Evolutionary conservation across 2,888 invertebrate species (phyloP), one percentile per base, ranked within the genome.

Genomic region (Agriopis leucophaearia): DNA sequence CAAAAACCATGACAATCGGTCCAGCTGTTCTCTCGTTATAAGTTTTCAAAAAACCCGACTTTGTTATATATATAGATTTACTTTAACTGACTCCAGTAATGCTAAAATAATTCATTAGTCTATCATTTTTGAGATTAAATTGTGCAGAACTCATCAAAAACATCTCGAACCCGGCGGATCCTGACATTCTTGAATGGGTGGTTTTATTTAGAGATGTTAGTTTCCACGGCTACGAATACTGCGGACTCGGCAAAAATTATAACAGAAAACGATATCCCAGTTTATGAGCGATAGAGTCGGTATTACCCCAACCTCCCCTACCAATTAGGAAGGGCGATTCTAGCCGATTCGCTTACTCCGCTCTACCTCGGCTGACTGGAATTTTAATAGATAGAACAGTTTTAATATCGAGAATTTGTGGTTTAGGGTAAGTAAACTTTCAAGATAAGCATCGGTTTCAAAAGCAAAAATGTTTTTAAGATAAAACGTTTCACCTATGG

Each of bases 301-400:
- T 13, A 60, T 50, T 55, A 44, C 42, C 55, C 54, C 42, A 15
- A 42, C 42, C 42, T 55, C 55, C 55, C 55, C 55, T 18, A 42
- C 42, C 55, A 42, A 42, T 42, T 42, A 54, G 38, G 45, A 65
- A 59, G 55, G 75, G 70, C 75, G 68, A 73, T 76, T 74, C 38
- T 16, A 59, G 54, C 52, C 70, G 71, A 74, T 75, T 74, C 71
- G 74, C 75, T 75, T 75, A 75, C 68, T 73, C 57, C 50, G 73
- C 70, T 72, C 42, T 66, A 74, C 72, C 72, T 72, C 58, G 59
- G 42, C 58, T 64, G 58, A 66, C 67, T 69, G 60, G 72, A 69
- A 74, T 78, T 76, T 76, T 75, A 76, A 78, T 76, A 74, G 74
- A 75, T 60, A 54, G 47, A 54, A 35, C 51, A 47, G 36, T 61